Evolutionary conservation across 2,113 vertebrate species (phyloP), one percentile per base, ranked within the genome.

Genomic region (Oophaga pumilio): DNA sequence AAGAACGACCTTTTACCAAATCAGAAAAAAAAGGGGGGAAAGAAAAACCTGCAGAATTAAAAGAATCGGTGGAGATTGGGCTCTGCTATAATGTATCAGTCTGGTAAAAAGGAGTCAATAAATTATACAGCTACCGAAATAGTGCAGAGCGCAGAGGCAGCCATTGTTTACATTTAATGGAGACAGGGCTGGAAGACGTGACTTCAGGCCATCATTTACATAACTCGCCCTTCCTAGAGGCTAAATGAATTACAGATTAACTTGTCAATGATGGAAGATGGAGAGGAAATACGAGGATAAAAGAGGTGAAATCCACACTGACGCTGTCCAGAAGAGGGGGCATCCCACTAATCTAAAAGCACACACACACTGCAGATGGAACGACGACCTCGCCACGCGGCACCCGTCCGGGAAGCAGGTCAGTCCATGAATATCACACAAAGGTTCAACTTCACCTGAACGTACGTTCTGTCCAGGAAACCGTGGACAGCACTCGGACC

Each of bases 81-180:
- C 17, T 74, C 50, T 24, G 53, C 33, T 24, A 76, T 66, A 88
- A 74, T 77, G 66, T n/a, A 76, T 74, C 66, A 18, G 68, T 33
- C 56, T 78, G 84, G 50, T 76, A 84, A 88, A 71, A 49, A 71
- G 57, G 85, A 59, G 64, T 56, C 76, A 56, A 57, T 78, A 69
- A 79, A 69, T 83, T 68, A 83, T 24, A 69, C 81, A 68, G 64
- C 81, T 83, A 83, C 81, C 62, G 52, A 83, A 68, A 83, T 69
- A 17, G 62, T 83, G 81, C 43, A 53, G 81, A n/a, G 24, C 26
- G 53, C 76, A 57, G 14, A 79, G 77, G 26, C 56, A 60, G 64
- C 33, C 81, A 53, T 15, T 83, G 81, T 83, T 83, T 83, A 83
- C 62, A 69, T 68, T 64, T 28, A 83, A 64, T 69, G 62, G 81